Base-by-base conservation (phyloP, 2,797 vertebrate species). In the Notamacropus eugenii region DNA sequence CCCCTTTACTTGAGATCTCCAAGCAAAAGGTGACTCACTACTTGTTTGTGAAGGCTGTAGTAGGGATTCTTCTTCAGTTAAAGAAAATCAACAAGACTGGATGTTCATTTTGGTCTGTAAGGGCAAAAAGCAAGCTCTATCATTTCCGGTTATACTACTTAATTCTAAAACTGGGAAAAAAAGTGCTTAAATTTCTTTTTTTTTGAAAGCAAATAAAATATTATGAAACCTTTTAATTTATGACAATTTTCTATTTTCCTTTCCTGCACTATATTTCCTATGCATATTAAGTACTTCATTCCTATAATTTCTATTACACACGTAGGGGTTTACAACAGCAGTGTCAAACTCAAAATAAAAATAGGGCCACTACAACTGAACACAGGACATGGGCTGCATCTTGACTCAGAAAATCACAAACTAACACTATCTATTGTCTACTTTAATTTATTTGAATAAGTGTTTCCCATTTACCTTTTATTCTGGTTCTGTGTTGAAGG, bases 91-190 rank as follows among this genome's bases (percentile, higher is more conserved):
- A n/a, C 40, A 82, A 8, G 40, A 40, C 40, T 40, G 2, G 8
- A 46, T 46, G 40, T 46, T 82, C 22, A 11, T 24, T 90, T 93
- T 34, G 96, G 58, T 91, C 50, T 28, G 16, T 55, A 94, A 91
- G 94, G 96, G 91, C 5, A 91, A 40, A 96, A 90, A 95, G 95
- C 52, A 34, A 57, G 92, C 58, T 94, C 54, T 90, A 54, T 95
- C 40, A 94, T 91, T 90, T 91, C 0, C 95, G 14, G 34, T 94
- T 57, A 95, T 16, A 62, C 92, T 94, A 96, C 94, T 97, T 94
- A 56, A 94, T 29, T 74, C 92, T 13, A 58, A 54, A 16, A 14
- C 27, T 95, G 90, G 95, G 90, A 90, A 92, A 92, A 96, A 46
- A 92, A 55, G 58, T 24, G 93, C 31, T 52, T 59, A 90, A 94